Percentiles rank a stretch among this genome's conserved stretches.
These are phyloP conservation scores for Myrmecophaga tridactyla DNA, from an alignment of 2,113 vertebrate species.

Conservation along the genomic window DNA sequence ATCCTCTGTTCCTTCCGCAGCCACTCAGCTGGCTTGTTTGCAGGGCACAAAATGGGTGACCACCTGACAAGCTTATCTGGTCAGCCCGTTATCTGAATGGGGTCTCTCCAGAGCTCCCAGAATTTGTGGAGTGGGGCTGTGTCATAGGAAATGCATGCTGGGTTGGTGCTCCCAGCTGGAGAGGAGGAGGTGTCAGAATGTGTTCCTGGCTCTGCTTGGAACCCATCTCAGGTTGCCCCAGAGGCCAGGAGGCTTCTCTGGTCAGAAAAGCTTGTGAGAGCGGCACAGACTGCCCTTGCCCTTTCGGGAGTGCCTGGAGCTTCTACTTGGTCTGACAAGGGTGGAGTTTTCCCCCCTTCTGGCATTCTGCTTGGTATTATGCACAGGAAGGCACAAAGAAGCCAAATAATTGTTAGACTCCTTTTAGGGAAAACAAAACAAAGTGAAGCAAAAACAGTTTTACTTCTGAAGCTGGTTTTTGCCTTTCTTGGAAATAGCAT, in stretches of 20 bases:
- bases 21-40: not conserved
- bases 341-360: not conserved
- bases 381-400: not conserved
- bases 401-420: not conserved
- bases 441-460: not conserved
- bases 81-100: conserved; percentile 21
- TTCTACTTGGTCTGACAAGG: not conserved
- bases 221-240: not conserved
- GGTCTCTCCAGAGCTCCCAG: not conserved
- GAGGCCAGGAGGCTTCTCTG: not conserved
- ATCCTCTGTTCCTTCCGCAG: not conserved
- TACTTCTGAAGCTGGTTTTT: conserved; percentile 11
- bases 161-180: not conserved
- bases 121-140: not conserved
- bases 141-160: not conserved
- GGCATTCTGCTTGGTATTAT: not conserved
- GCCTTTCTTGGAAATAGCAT: not conserved
- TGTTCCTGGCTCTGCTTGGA: not conserved
- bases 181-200: not conserved
- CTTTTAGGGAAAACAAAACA: conserved; percentile 2
- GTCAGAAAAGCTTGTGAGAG: not conserved
- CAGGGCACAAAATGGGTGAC: not conserved
- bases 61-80: not conserved
- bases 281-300: not conserved
- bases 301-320: not conserved